These are phyloP conservation scores for Sialis fuliginosa DNA, from an alignment of 2,888 invertebrate genomes.

Conservation along the genomic window DNA sequence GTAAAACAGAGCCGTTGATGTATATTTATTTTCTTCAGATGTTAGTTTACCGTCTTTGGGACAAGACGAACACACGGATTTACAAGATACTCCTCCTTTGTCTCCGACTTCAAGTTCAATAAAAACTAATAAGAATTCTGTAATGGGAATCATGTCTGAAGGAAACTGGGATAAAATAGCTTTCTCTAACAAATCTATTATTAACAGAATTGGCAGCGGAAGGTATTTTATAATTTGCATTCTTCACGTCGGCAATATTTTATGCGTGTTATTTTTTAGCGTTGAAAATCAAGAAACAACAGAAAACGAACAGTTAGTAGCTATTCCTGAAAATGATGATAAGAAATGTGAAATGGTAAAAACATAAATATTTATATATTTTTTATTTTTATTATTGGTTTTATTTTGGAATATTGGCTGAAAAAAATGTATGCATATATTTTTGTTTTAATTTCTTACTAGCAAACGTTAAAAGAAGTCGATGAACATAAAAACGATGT, in stretches of 20 bases:
- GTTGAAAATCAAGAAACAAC: constrained; percentile 72
- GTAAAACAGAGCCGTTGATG: not conserved
- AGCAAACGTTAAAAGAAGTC: too few relatives aligned
- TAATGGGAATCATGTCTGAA: constrained; percentile 1
- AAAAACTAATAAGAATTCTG: constrained; percentile 3
- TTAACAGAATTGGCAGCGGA: not conserved
- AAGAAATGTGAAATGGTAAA: not conserved
- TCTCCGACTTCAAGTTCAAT: constrained; percentile 29
- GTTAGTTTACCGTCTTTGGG: constrained; percentile 61
- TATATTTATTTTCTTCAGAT: constrained; percentile 26
- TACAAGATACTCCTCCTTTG: constrained; percentile 34
- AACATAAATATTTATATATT: not conserved
- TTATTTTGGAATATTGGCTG: not conserved
- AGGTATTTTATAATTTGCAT: not conserved
- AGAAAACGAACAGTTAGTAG: constrained; percentile 45
- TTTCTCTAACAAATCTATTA: not conserved
- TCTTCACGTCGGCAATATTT: not conserved
- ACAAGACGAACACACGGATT: constrained; percentile 38
- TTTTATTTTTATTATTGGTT: not conserved
- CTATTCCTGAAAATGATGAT: constrained; percentile 76
- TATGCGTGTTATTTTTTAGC: constrained; percentile 21
- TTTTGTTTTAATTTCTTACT: not conserved
- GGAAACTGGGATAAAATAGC: not conserved
- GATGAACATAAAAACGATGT: not conserved
- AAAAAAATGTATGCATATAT: not conserved